Conservation (phyloP, 2,797 vertebrate species). For the Centropyge bicolor region DNA sequence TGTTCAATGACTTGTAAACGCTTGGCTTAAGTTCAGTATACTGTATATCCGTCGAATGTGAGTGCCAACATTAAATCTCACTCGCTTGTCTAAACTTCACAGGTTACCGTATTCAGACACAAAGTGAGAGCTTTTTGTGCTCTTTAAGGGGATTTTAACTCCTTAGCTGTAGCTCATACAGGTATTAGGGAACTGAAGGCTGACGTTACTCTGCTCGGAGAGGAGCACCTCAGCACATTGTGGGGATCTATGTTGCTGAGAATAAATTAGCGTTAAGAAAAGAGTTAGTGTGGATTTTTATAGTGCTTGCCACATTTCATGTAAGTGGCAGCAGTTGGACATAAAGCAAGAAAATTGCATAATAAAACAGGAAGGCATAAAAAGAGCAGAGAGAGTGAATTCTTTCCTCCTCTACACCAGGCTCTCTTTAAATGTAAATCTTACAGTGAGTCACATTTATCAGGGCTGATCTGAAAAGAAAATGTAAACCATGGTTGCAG, state of each 20-base stretch:
- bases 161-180: constrained; percentile 44
- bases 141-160: constrained; percentile 10
- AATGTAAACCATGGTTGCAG: background rate
- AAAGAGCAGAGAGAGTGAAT: constrained; percentile 28
- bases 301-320: constrained; percentile 40
- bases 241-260: constrained; percentile 1
- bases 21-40: constrained; percentile 41
- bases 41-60: constrained; percentile 45
- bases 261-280: constrained; percentile 45
- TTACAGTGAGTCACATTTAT: constrained; percentile 13
- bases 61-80: constrained; percentile 35
- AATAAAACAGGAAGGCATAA: constrained; percentile 56
- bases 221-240: background rate
- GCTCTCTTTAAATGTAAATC: constrained; percentile 31
- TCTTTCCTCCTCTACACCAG: background rate
- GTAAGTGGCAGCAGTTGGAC: constrained; percentile 40
- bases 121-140: constrained; percentile 14
- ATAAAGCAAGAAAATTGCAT: constrained; percentile 62
- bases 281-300: constrained; percentile 49
- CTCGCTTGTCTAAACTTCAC: background rate
- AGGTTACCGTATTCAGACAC: constrained; percentile 17
- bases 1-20: constrained; percentile 63
- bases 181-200: constrained; percentile 17
- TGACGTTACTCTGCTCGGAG: constrained; percentile 19
- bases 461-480: constrained; percentile 7